Evolutionary conservation across 1,140 invertebrate genomes (phyloP), one percentile per base, ranked within the genome.

Genomic region (Popillia japonica): DNA sequence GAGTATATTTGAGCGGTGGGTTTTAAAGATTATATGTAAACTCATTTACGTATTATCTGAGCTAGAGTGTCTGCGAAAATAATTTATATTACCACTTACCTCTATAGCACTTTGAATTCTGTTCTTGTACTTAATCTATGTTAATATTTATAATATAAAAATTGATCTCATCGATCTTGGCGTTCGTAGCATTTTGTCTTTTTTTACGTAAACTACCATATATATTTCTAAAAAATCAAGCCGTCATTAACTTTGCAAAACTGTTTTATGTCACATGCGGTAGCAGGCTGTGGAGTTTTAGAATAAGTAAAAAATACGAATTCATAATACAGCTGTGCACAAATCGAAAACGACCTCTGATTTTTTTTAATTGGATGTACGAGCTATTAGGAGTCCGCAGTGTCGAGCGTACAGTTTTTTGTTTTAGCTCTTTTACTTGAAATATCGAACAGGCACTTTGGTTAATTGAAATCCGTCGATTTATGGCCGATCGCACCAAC

Each of bases 401-500:
- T 55, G 48, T 17, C 17, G 48, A 17, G 48, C 48, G 48, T 17
- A 17, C 17, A 55, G 14, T 55, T 55, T 55, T 55, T 55, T 55
- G 48, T 55, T 55, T 55, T n/a, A 17, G 17, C 48, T 55, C 48
- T 55, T 55, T 55, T n/a, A 55, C 48, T 55, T 55, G 48, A 55
- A 55, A 55, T 55, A 55, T 55, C 48, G 48, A 7, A n/a, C 48
- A 55, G 17, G 48, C 48, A 55, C 48, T 55, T 55, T 55, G 48
- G 48, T 55, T 55, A 55, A 55, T 55, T 55, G 48, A 55, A 55
- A 55, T 55, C 48, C 48, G 14, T n/a, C 48, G 48, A 55, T 55
- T 55, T 55, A 55, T 55, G 48, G 48, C 48, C 48, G 48, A 55
- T 55, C 48, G 48, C 48, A 55, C 48, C 48, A 55, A 55, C 48